Conservation (phyloP, 2,888 invertebrate species). For the Tholera decimalis region DNA sequence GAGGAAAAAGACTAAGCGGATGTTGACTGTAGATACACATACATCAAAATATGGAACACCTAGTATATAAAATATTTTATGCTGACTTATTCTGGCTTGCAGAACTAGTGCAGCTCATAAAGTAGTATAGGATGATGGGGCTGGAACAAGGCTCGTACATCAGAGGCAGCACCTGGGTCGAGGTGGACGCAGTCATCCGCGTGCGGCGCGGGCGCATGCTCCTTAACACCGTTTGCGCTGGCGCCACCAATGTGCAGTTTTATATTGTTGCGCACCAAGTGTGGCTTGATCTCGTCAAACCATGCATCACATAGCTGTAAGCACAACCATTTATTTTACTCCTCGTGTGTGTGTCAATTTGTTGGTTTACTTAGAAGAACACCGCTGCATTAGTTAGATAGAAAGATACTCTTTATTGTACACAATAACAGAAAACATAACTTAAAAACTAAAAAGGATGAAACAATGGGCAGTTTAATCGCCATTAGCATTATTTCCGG, state of each 20-base stretch:
- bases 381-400: no score
- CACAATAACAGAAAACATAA: no score
- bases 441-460: no score
- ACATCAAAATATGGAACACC: no score
- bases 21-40: no score
- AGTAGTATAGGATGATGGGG: slow-evolving; percentile 58
- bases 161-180: slow-evolving; percentile 89
- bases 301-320: slow-evolving; percentile 87
- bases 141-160: slow-evolving; percentile 81
- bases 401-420: no score
- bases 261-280: slow-evolving; percentile 84
- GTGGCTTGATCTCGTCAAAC: slow-evolving; percentile 88
- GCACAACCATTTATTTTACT: no score
- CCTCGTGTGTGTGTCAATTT: background rate
- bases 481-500: no score
- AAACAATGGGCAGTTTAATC: no score
- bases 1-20: no score
- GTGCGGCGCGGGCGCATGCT: slow-evolving; percentile 47
- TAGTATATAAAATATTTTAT: no score
- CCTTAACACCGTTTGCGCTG: slow-evolving; percentile 70
- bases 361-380: background rate
- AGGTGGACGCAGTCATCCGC: slow-evolving; percentile 77
- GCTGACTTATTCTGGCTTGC: background rate
- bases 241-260: slow-evolving; percentile 82
- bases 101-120: background rate